Percentiles rank a stretch among this genome's conserved stretches.
These are phyloP conservation scores for Linnaemya tessellans DNA, from an alignment of 2,888 invertebrate species.

Conservation along the genomic window DNA sequence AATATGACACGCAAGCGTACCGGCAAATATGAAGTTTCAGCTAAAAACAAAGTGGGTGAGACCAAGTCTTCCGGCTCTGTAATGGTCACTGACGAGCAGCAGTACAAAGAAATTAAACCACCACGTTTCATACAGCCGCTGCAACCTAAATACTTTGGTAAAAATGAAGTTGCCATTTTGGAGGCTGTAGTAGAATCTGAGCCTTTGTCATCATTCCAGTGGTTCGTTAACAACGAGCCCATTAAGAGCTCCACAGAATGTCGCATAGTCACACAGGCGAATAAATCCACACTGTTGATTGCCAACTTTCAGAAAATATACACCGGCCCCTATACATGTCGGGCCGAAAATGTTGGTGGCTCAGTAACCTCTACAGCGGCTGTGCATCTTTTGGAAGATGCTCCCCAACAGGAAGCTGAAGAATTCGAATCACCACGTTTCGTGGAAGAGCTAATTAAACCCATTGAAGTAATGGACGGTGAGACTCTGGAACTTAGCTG, in stretches of 20 bases:
- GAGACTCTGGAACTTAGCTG: slow-evolving; percentile 91
- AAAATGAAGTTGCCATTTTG: slow-evolving; percentile 91
- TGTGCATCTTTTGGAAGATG: slow-evolving; percentile 85
- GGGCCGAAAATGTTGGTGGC: slow-evolving; percentile 95
- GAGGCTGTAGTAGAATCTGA: slow-evolving; percentile 90
- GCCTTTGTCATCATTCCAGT: slow-evolving; percentile 93
- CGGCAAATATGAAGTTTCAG: slow-evolving; percentile 94
- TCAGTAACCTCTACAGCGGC: slow-evolving; percentile 94
- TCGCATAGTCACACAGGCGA: slow-evolving; percentile 89
- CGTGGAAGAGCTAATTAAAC: slow-evolving; percentile 87
- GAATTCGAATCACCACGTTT: slow-evolving; percentile 90
- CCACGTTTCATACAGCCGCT: slow-evolving; percentile 90
- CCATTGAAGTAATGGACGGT: slow-evolving; percentile 94
- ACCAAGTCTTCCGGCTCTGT: slow-evolving; percentile 92
- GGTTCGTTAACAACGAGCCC: slow-evolving; percentile 91
- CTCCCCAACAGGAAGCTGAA: slow-evolving; percentile 84
- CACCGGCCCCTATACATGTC: slow-evolving; percentile 91
- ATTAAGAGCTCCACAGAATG: slow-evolving; percentile 88
- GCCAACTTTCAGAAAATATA: slow-evolving; percentile 88
- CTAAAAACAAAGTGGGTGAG: slow-evolving; percentile 90
- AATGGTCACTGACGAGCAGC: slow-evolving; percentile 87
- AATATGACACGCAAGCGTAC: slow-evolving; percentile 89
- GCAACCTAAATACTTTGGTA: slow-evolving; percentile 87
- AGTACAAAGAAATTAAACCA: slow-evolving; percentile 86
- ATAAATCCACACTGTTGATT: slow-evolving; percentile 91